Percentiles rank a stretch among this genome's conserved stretches.
phyloP scores from a whole-genome alignment of 2,113 vertebrate genomes.

The Leiothrix lutea region DNA sequence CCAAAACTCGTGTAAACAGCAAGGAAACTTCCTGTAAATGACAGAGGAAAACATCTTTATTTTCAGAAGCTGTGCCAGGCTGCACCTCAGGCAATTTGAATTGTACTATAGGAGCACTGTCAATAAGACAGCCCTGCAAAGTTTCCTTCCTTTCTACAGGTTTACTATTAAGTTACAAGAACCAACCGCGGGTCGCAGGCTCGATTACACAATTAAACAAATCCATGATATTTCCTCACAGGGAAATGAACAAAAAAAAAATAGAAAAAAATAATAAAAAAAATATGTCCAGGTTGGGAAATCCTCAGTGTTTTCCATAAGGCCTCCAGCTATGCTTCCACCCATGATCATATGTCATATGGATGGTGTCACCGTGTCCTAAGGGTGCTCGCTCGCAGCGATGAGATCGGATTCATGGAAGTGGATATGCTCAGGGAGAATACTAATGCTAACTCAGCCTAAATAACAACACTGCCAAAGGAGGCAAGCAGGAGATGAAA shows the following conservation, averaged over 20 bases:
- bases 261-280: not conserved
- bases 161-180: not conserved
- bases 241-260: not conserved
- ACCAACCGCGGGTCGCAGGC: not conserved
- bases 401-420: constrained; percentile 53
- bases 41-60: not conserved
- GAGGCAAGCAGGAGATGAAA: constrained; percentile 60
- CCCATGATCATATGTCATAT: constrained; percentile 57
- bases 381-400: constrained; percentile 54
- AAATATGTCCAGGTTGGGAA: not conserved
- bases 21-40: not conserved
- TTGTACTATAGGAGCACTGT: not conserved
- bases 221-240: not conserved
- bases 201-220: not conserved
- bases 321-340: constrained; percentile 49
- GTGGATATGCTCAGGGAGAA: constrained; percentile 61
- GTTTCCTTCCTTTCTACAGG: not conserved
- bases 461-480: constrained; percentile 67
- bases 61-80: not conserved
- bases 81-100: not conserved
- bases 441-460: constrained; percentile 65
- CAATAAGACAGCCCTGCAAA: not conserved
- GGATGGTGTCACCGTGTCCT: constrained; percentile 61
- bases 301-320: constrained; percentile 52
- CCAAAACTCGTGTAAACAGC: not conserved